Percentiles rank a stretch among this genome's conserved stretches.
Evolutionary conservation across 2,888 invertebrate species (phyloP).

Genomic region (Pristionchus fissidentatus): DNA sequence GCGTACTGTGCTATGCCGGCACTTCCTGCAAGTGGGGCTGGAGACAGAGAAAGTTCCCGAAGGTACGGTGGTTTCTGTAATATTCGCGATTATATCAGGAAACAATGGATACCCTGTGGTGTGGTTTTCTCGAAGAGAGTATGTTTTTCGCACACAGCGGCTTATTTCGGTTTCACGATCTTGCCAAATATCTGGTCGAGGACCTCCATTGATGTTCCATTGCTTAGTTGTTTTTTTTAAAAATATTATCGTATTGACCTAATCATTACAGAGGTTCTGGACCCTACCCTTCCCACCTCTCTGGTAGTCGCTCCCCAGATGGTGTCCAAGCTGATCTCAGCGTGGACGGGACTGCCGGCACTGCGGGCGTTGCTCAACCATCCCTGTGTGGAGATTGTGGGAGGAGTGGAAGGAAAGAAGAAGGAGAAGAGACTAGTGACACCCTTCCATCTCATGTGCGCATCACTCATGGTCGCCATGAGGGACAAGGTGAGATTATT

Average conservation of each 20-base stretch:
- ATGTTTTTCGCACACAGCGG: no score
- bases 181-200: no score
- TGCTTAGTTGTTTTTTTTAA: no score
- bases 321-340: conserved; percentile 45
- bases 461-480: conserved; percentile 36
- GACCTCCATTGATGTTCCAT: background rate
- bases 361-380: conserved; percentile 52
- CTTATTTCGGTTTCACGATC: no score
- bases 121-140: no score
- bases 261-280: background rate
- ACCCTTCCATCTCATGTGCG: conserved; percentile 53
- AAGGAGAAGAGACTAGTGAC: conserved; percentile 26
- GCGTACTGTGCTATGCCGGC: background rate
- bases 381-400: conserved; percentile 29
- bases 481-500: conserved; percentile 41
- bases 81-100: no score
- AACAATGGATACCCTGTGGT: no score
- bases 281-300: conserved; percentile 29
- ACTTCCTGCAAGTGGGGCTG: conserved; percentile 23
- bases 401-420: background rate
- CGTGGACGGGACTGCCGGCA: conserved; percentile 52
- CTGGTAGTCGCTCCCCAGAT: conserved; percentile 29
- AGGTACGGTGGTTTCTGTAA: conserved; percentile 3
- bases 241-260: background rate
- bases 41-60: background rate